phyloP scores from a whole-genome alignment of 1,140 invertebrate genomes.

The Rhynchophorus ferrugineus region DNA sequence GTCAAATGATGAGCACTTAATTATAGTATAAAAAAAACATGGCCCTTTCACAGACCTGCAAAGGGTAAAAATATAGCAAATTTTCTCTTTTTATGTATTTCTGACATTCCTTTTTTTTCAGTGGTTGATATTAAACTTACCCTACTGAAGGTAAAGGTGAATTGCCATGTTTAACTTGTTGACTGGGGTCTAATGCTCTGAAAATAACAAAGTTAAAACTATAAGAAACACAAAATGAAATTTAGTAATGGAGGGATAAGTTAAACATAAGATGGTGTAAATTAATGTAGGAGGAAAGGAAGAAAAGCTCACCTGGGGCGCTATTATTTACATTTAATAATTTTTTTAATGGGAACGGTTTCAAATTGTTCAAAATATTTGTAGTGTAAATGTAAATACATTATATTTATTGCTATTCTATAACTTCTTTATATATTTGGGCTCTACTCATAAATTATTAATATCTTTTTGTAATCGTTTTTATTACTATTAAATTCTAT shows the following conservation, averaged over 20 bases:
- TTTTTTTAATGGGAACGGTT: no score
- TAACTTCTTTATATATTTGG: no score
- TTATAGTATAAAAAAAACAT: constrained; percentile 11
- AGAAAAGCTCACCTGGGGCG: neutral
- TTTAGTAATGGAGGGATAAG: constrained; percentile 4
- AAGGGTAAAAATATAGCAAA: constrained; percentile 5
- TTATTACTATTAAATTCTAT: no score
- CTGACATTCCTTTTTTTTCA: constrained; percentile 4
- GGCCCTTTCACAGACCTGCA: constrained; percentile 7
- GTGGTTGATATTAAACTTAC: constrained; percentile 32
- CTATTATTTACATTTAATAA: no score
- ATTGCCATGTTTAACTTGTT: constrained; percentile 41
- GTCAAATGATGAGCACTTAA: no score
- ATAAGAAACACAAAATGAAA: constrained; percentile 23
- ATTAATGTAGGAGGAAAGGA: constrained; percentile 3
- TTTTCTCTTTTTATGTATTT: neutral
- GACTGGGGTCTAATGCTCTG: constrained; percentile 41
- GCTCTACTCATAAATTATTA: no score
- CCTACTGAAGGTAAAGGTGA: constrained; percentile 41
- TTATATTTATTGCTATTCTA: no score
- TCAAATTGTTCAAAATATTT: no score
- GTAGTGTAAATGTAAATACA: no score
- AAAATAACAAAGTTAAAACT: constrained; percentile 34
- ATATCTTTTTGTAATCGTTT: no score
- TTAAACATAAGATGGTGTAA: constrained; percentile 5